A percentile compares a stretch with the other conserved stretches of the same genome.
phyloP scores from a whole-genome alignment of 2,888 invertebrate genomes.

The Balanococcus diminutus region DNA sequence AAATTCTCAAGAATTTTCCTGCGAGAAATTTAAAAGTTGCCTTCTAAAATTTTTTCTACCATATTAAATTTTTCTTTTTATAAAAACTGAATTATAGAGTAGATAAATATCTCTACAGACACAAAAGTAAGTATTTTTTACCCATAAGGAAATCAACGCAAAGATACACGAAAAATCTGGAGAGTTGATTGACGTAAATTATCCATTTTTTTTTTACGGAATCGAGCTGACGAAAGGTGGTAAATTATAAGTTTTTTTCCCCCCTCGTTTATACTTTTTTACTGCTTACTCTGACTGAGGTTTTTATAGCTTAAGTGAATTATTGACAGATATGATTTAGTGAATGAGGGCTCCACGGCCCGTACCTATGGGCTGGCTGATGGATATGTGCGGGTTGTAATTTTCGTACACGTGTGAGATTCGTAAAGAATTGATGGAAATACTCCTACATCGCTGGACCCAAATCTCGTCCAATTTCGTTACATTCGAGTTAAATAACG shows the following conservation, averaged over 20 bases:
- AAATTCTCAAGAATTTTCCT: too few species aligned
- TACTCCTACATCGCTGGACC: too few species aligned
- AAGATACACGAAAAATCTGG: neutral
- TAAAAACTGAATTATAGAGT: too few species aligned
- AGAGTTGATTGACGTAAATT: neutral
- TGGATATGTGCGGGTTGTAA: neutral
- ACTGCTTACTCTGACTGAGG: neutral
- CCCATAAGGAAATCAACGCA: neutral
- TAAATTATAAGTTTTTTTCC: neutral
- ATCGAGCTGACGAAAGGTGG: neutral
- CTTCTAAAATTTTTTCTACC: too few species aligned
- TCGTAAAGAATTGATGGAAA: too few species aligned
- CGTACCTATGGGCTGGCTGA: neutral
- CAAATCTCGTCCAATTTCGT: too few species aligned
- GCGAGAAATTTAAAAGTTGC: too few species aligned
- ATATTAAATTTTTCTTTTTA: too few species aligned
- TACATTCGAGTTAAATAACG: too few species aligned
- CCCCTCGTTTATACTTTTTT: neutral
- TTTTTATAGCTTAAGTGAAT: neutral
- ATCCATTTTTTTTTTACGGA: neutral
- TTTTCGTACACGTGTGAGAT: too few species aligned
- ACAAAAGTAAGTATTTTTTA: too few species aligned
- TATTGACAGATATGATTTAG: neutral
- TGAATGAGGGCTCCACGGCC: neutral
- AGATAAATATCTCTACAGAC: too few species aligned